Conservation (phyloP, 2,797 vertebrate genomes). For the Sebastes flavidus region DNA sequence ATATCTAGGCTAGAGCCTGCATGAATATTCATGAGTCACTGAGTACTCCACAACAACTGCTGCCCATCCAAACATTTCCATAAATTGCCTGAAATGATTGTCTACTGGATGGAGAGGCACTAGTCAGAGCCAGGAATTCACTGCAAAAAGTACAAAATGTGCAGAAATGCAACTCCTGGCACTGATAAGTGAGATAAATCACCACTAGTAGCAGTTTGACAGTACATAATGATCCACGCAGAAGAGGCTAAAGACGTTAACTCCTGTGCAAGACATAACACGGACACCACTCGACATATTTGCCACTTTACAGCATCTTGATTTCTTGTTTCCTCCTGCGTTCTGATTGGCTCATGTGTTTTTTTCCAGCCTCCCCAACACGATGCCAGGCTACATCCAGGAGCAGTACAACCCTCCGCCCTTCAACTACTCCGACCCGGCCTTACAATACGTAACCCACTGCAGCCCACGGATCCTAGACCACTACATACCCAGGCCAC, state of each 20-base stretch:
- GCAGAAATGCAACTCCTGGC: not conserved
- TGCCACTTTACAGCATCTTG: not conserved
- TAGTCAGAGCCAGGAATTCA: slow-evolving; percentile 11
- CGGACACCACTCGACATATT: not conserved
- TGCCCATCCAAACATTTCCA: slow-evolving; percentile 44
- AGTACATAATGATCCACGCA: not conserved
- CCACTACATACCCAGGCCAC: slow-evolving; percentile 64
- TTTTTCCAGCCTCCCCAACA: slow-evolving; percentile 77
- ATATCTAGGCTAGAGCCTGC: slow-evolving; percentile 42
- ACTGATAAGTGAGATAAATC: not conserved
- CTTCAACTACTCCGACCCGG: slow-evolving; percentile 81
- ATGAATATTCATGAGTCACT: slow-evolving; percentile 63
- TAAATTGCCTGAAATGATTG: slow-evolving; percentile 34
- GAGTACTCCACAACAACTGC: slow-evolving; percentile 52
- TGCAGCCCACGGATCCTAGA: slow-evolving; percentile 80
- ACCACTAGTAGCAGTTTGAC: not conserved
- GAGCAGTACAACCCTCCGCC: slow-evolving; percentile 72
- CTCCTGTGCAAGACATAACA: not conserved
- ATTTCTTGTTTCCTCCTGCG: not conserved
- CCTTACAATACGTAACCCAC: slow-evolving; percentile 83
- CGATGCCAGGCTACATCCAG: slow-evolving; percentile 74
- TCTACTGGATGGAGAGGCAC: not conserved
- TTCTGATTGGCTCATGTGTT: slow-evolving; percentile 14
- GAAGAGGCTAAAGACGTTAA: not conserved
- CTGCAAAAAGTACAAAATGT: slow-evolving; percentile 6